Evolutionary conservation across 2,888 invertebrate genomes (phyloP), one percentile per base, ranked within the genome.

Genomic region (Baccha elongata): DNA sequence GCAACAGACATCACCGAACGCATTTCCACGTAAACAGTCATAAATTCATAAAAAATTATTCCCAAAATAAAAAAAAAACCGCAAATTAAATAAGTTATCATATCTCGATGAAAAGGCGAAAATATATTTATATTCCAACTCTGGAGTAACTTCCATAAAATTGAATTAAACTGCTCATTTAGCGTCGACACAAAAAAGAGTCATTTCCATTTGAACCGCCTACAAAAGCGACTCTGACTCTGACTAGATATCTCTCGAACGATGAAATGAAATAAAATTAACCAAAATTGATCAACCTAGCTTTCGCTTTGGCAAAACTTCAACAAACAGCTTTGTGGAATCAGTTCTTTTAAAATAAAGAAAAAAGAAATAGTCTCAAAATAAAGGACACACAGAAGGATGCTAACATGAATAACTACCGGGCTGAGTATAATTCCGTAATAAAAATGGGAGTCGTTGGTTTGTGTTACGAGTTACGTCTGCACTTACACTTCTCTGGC

Each of bases 121-220:
- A 83, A 73, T 68, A 64, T 83, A 83, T 83, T 83, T 78, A 83
- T 83, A 81, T 75, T 78, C 78, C 72, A 78, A 78, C 76, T 78
- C 72, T 53, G 53, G 72, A 69, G 58, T 69, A 79, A 84, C 73
- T 84, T 73, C 84, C 84, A 84, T 80, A 60, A 84, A 85, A 85
- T 85, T 85, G 79, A 85, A 85, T 85, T 84, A 85, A 84, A 85
- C 60, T 84, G 84, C 62, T 84, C 84, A 84, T 84, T 84, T 84
- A 84, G 68, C 42, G 84, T 67, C 79, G 19, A 67, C 73, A 72
- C 67, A 78, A 37, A 83, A 83, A 83, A 84, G 67, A 69, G 72
- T 75, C 75, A 72, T 75, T 78, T 76, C 52, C 84, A 72, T 68
- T 67, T 48, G 69, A 72, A 58, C 81, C 75, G 71, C 80, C 80